Percentiles rank a stretch among this genome's conserved stretches.
These are phyloP conservation scores for Nysson spinosus DNA, from an alignment of 2,888 invertebrate species.

Conservation along the genomic window DNA sequence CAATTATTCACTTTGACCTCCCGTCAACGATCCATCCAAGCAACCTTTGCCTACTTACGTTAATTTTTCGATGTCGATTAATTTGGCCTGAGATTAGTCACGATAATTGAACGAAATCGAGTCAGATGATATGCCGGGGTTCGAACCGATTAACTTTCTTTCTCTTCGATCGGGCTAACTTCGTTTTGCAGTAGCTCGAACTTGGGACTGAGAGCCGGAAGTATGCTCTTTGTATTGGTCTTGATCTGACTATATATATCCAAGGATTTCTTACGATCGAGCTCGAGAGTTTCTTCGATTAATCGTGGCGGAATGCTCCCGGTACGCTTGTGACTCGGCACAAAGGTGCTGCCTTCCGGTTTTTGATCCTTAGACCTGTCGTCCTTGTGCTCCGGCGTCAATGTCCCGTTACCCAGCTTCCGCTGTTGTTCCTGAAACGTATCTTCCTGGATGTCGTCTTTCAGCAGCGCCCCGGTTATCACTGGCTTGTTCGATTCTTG, in stretches of 20 bases:
- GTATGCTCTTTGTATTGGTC: constrained; percentile 78
- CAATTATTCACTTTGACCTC: background rate
- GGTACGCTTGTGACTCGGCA: constrained; percentile 77
- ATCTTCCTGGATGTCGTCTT: constrained; percentile 80
- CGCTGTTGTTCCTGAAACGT: constrained; percentile 78
- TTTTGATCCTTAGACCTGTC: constrained; percentile 55
- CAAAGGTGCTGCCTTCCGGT: constrained; percentile 76
- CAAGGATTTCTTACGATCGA: constrained; percentile 72
- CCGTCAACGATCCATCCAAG: background rate
- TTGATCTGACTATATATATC: constrained; percentile 81
- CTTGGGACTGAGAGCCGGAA: constrained; percentile 80
- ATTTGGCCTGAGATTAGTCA: constrained; percentile 16
- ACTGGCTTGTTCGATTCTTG: constrained; percentile 82
- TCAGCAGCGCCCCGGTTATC: constrained; percentile 85
- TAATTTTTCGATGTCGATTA: constrained; percentile 19
- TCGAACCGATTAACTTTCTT: constrained; percentile 72
- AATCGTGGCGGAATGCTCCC: constrained; percentile 80
- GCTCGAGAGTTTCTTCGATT: constrained; percentile 77
- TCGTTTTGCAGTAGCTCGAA: constrained; percentile 81
- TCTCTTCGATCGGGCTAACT: constrained; percentile 77
- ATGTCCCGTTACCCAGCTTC: constrained; percentile 78
- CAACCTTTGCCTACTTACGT: background rate
- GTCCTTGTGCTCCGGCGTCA: constrained; percentile 70
- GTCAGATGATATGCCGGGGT: background rate
- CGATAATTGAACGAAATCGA: background rate